phyloP scores from a whole-genome alignment of 2,888 invertebrate genomes.

The Trichogramma dendrolimi region DNA sequence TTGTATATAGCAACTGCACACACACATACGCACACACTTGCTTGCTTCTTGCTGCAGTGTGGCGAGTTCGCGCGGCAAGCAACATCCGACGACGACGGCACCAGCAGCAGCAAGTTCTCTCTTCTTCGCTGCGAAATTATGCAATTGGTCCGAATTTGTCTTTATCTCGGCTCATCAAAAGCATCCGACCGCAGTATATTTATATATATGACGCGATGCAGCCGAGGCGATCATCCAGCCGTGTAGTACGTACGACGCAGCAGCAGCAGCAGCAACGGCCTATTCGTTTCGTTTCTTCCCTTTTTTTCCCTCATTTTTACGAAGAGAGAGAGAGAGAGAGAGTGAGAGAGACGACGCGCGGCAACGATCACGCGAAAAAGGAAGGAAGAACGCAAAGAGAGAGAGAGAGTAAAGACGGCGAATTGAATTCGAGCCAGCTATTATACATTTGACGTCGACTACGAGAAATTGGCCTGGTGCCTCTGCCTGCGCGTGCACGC shows the following conservation, averaged over 20 bases:
- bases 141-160: constrained; percentile 50
- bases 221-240: too few species aligned
- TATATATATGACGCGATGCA: too few species aligned
- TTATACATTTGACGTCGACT: not conserved
- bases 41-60: not conserved
- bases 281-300: too few species aligned
- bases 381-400: not conserved
- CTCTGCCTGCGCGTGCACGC: too few species aligned
- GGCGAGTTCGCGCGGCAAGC: too few species aligned
- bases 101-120: too few species aligned
- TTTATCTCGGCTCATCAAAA: too few species aligned
- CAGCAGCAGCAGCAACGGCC: constrained; percentile 22
- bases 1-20: not conserved
- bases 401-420: too few species aligned
- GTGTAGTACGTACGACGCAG: constrained; percentile 37
- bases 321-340: constrained; percentile 13
- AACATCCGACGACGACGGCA: too few species aligned
- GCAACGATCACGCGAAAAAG: constrained; percentile 9
- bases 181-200: too few species aligned
- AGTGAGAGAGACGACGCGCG: constrained; percentile 12
- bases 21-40: not conserved
- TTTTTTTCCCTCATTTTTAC: not conserved
- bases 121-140: constrained; percentile 44
- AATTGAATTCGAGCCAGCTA: not conserved
- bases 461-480: too few species aligned